Evolutionary conservation across 2,797 vertebrate species (phyloP), one percentile per base, ranked within the genome.

Genomic region (Crypturellus tataupa): DNA sequence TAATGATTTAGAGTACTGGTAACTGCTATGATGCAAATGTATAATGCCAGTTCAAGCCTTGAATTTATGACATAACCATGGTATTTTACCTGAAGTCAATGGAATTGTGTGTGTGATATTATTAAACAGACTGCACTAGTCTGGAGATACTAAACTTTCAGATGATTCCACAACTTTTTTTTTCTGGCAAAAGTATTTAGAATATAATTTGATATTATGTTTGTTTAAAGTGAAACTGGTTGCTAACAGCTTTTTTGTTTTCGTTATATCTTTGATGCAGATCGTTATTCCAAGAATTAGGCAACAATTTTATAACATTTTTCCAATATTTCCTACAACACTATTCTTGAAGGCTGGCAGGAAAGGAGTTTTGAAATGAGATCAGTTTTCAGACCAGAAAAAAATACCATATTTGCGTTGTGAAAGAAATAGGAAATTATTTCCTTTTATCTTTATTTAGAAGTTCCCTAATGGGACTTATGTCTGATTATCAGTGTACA

Each of bases 1-100:
- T 10, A 63, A 88, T n/a, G 63, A 86, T 86, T 81, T 95, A 80
- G 96, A 94, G 88, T 94, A 87, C 87, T 91, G 47, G 8, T 47
- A 81, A 79, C 16, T 76, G 93, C 63, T 95, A 93, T 19, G 85
- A 89, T 64, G 62, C 68, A 85, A 94, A 93, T 9, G 42, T 37
- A 72, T 4, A 46, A 59, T 84, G 33, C 17, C 37, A 71, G 27
- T 75, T 95, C 67, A 92, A 91, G 89, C 23, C 39, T 39, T 72
- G 46, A 83, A 62, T 49, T 60, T 40, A 2, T 58, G 17, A 71
- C 42, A 20, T 24, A 58, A 87, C 80, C 49, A 39, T 49, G 37
- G 27, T 77, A 8, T 65, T 85, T 89, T 75, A 78, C 58, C 67
- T 69, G 35, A 88, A 91, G 59, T n/a, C n/a, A 73, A 37, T 47